Percentiles rank a stretch among this genome's conserved stretches.
These are phyloP conservation scores for Dendropsophus ebraccatus DNA, from an alignment of 2,113 vertebrate genomes.

Conservation along the genomic window DNA sequence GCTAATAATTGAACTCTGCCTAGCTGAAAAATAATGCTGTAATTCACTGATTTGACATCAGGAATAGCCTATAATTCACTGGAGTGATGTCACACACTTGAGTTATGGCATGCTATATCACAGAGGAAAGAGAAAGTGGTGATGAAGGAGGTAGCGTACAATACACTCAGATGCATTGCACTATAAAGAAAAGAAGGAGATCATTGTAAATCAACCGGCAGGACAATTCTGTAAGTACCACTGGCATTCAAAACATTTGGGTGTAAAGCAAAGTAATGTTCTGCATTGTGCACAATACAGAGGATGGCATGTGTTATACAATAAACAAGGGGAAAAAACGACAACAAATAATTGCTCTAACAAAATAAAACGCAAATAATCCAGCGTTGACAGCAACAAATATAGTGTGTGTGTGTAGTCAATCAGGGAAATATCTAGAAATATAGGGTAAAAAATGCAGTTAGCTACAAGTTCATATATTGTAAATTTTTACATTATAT, in stretches of 20 bases:
- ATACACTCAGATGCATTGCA: constrained; percentile 41
- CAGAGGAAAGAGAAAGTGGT: constrained; percentile 48
- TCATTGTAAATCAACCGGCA: constrained; percentile 46
- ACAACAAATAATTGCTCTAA: background rate
- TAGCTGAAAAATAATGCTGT: constrained; percentile 52
- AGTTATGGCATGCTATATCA: constrained; percentile 50
- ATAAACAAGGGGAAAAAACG: background rate
- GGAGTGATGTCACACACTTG: constrained; percentile 51
- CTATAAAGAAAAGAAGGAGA: constrained; percentile 47
- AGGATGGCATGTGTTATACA: background rate
- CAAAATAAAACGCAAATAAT: background rate
- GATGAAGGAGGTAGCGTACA: constrained; percentile 36
- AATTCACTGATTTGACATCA: constrained; percentile 38
- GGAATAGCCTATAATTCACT: constrained; percentile 53
- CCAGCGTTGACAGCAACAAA: background rate
- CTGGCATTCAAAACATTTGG: constrained; percentile 16
- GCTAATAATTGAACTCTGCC: constrained; percentile 50
- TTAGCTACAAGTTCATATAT: background rate
- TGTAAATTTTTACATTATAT: background rate
- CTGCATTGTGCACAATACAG: background rate
- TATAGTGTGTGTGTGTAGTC: background rate
- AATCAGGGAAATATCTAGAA: background rate
- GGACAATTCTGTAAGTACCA: constrained; percentile 44
- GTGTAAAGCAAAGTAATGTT: constrained; percentile 48
- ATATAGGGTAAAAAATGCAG: background rate